Conservation (phyloP, 2,888 invertebrate genomes). For the Fragum whitleyi region DNA sequence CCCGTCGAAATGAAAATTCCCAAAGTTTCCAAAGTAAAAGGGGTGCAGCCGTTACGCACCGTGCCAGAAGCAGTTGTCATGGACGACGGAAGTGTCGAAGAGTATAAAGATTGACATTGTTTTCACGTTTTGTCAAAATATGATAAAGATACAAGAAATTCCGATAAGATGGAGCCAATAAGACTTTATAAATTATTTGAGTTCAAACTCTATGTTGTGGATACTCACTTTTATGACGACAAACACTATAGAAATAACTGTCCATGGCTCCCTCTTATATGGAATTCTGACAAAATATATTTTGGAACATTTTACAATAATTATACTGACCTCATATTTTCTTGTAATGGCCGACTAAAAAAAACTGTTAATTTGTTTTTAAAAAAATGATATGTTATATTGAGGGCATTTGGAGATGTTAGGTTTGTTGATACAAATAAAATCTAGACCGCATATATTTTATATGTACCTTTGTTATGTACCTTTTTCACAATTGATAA, state of each 20-base stretch:
- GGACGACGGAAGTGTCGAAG: slow-evolving; percentile 70
- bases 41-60: slow-evolving; percentile 83
- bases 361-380: neutral
- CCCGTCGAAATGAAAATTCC: slow-evolving; percentile 83
- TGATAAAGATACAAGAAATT: too few relatives aligned
- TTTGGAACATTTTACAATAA: neutral
- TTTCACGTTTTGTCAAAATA: slow-evolving; percentile 9
- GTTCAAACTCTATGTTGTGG: too few relatives aligned
- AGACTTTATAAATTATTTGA: too few relatives aligned
- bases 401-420: slow-evolving; percentile 13
- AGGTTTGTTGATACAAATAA: slow-evolving; percentile 14
- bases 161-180: too few relatives aligned
- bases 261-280: too few relatives aligned
- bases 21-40: slow-evolving; percentile 81
- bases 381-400: neutral
- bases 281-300: neutral
- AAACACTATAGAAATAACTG: too few relatives aligned
- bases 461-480: too few relatives aligned
- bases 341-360: neutral
- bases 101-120: slow-evolving; percentile 34
- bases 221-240: too few relatives aligned
- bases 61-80: slow-evolving; percentile 75
- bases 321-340: slow-evolving; percentile 2
- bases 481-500: too few relatives aligned
- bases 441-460: neutral